Evolutionary conservation across 2,888 invertebrate genomes (phyloP), one percentile per base, ranked within the genome.

Genomic region (Norana najaformis): DNA sequence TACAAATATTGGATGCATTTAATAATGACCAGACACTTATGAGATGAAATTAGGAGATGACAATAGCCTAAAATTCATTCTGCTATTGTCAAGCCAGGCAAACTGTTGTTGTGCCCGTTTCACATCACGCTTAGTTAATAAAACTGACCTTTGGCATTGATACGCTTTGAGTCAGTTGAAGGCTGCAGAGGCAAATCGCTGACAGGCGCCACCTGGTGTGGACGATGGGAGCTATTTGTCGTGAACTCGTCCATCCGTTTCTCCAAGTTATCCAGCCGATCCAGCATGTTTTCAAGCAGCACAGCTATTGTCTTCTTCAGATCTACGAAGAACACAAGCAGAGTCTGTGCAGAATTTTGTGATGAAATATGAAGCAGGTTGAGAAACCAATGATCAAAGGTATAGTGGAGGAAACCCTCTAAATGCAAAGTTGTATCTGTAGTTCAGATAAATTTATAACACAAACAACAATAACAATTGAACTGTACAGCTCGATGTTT

Each of bases 261-360:
- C 88, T 94, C 94, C 39, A 94, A 91, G 4, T 92, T 90, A 88
- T 93, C 92, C n/a, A 95, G 90, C 34, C 95, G 92, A 41, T 93
- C 93, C 90, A 95, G 88, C 90, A 94, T 93, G 89, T 93, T 93
- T 90, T 95, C 94, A 89, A 95, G 91, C 85, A 95, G 91, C 0
- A 95, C 94, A 0, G 95, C 94, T 92, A 95, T 93, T 0, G 95
- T 94, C 91, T 94, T 94, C 92, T 95, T 95, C 90, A 95, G 92
- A 92, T 95, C 95, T 95, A 69, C 11, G n/a, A 30, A 69, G n/a
- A 69, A 69, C 69, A 69, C 1, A 69, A n/a, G 69, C 69, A 69
- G 8, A 69, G n/a, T 30, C 69, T 69, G 30, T 69, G n/a, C 69
- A 69, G 30, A 47, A 69, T 16, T 69, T 8, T 69, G 8, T 69